These are phyloP conservation scores for Onychostruthus taczanowskii DNA, from an alignment of 2,113 vertebrate genomes.

Conservation along the genomic window DNA sequence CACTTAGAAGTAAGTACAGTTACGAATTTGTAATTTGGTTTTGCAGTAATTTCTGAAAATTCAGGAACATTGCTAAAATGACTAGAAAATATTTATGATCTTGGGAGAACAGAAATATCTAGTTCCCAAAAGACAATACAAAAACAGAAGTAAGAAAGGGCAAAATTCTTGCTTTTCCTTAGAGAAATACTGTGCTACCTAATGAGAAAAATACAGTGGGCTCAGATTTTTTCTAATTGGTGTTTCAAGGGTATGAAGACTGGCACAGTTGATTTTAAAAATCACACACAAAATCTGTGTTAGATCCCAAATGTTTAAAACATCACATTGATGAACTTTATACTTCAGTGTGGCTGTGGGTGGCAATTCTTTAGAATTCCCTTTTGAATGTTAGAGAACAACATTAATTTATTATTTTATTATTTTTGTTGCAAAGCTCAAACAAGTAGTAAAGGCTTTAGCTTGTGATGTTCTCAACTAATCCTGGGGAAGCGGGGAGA, in stretches of 20 bases:
- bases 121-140: not conserved
- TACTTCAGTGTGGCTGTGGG: not conserved
- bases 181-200: not conserved
- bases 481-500: not conserved
- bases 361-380: not conserved
- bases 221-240: not conserved
- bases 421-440: not conserved
- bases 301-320: not conserved
- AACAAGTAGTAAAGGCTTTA: not conserved
- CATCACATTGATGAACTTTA: not conserved
- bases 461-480: not conserved
- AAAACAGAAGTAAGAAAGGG: not conserved
- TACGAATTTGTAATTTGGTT: not conserved
- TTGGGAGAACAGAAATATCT: not conserved
- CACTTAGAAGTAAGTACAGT: not conserved
- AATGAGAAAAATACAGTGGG: not conserved
- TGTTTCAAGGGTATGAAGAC: not conserved
- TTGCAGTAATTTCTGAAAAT: not conserved
- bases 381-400: not conserved
- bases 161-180: not conserved
- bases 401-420: not conserved
- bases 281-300: not conserved
- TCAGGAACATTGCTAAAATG: not conserved
- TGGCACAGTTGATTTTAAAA: not conserved
- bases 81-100: not conserved